Percentiles rank a stretch among this genome's conserved stretches.
phyloP scores from a whole-genome alignment of 1,140 invertebrate genomes.

The Diplogasteroides magnus region DNA sequence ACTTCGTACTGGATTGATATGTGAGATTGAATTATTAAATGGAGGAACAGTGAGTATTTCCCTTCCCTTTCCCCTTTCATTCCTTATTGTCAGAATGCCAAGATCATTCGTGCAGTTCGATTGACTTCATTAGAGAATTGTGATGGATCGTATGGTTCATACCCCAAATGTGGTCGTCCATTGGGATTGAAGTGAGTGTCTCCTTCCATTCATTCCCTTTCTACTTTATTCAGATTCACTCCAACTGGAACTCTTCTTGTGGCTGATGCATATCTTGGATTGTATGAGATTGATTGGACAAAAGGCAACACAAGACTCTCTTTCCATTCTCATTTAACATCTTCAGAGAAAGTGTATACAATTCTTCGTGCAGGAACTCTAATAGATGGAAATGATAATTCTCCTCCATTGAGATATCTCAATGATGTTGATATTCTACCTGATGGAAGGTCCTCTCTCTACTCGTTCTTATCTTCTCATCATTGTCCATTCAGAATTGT shows the following conservation, averaged over 20 bases:
- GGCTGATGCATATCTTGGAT: slow-evolving; percentile 24
- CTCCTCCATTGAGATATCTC: slow-evolving; percentile 17
- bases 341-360: slow-evolving; percentile 9
- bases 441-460: slow-evolving; percentile 14
- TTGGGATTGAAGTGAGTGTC: slow-evolving; percentile 20
- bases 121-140: slow-evolving; percentile 16
- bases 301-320: slow-evolving; percentile 15
- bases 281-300: slow-evolving; percentile 20
- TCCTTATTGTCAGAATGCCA: neutral
- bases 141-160: slow-evolving; percentile 21
- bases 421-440: slow-evolving; percentile 27
- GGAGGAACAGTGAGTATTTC: neutral
- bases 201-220: neutral
- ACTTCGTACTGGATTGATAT: slow-evolving; percentile 24
- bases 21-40: slow-evolving; percentile 10
- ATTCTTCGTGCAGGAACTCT: slow-evolving; percentile 17
- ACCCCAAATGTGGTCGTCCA: slow-evolving; percentile 21
- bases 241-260: slow-evolving; percentile 15
- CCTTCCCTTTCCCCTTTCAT: neutral
- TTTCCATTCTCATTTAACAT: neutral
- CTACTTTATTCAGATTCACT: slow-evolving; percentile 7
- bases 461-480: neutral
- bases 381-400: slow-evolving; percentile 11
- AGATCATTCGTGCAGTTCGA: slow-evolving; percentile 24
- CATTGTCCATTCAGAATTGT: slow-evolving; percentile 6